Conservation (phyloP, 1,140 invertebrate genomes). For the Saccostrea glomerata region DNA sequence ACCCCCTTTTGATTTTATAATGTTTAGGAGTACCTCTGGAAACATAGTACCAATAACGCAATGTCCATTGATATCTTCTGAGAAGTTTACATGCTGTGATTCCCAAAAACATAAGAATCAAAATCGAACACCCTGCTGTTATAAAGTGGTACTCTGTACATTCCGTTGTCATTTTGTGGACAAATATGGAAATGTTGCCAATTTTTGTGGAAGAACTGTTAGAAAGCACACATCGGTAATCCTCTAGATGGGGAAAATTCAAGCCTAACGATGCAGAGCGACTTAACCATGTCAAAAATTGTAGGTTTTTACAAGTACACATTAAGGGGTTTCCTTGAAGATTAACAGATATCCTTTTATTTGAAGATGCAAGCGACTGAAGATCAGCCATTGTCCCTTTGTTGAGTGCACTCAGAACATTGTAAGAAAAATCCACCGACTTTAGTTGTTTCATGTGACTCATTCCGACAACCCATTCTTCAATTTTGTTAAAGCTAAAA, state of each 20-base stretch:
- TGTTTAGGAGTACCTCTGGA: conserved; percentile 42
- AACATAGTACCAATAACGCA: conserved; percentile 65
- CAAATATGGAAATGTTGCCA: not conserved
- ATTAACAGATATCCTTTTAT: not conserved
- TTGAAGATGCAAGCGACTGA: not conserved
- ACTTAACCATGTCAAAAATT: conserved; percentile 46
- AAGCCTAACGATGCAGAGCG: not conserved
- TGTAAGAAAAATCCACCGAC: conserved; percentile 50
- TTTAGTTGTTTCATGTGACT: conserved; percentile 23
- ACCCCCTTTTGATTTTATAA: not conserved
- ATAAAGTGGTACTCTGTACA: conserved; percentile 34
- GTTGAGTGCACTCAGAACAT: conserved; percentile 15
- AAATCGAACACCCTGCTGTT: not conserved
- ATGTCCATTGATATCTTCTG: conserved; percentile 61
- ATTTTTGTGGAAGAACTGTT: not conserved
- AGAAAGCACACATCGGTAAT: not conserved
- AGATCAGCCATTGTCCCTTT: not conserved
- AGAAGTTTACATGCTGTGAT: conserved; percentile 34
- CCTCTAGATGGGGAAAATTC: not conserved
- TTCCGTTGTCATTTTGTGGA: conserved; percentile 3
- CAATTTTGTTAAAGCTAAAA: not conserved
- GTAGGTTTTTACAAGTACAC: conserved; percentile 19
- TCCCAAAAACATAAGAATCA: conserved; percentile 32
- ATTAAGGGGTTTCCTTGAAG: conserved; percentile 33
- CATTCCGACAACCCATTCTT: not conserved